Conservation (phyloP, 2,888 invertebrate species). For the Dynastes maya region DNA sequence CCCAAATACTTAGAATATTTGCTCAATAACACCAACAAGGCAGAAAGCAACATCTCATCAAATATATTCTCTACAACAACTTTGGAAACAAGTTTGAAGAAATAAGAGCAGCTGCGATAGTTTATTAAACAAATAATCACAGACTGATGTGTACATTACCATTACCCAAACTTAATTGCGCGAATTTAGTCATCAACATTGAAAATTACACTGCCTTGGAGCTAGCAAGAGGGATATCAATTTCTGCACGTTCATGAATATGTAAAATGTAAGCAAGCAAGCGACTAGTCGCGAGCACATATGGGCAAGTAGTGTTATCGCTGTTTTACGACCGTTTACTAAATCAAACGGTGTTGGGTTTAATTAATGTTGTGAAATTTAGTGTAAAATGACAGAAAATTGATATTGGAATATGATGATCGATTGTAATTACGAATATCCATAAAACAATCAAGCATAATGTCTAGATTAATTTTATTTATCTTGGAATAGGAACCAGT, state of each 20-base stretch:
- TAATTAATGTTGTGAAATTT: background rate
- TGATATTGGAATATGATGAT: too few species aligned
- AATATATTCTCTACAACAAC: background rate
- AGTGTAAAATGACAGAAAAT: too few species aligned
- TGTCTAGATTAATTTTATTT: too few species aligned
- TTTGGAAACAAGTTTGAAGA: background rate
- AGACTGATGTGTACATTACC: too few species aligned
- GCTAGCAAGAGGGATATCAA: background rate
- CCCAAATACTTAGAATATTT: background rate
- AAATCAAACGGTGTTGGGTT: background rate
- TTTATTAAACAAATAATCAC: too few species aligned
- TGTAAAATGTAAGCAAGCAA: conserved; percentile 4
- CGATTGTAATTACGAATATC: too few species aligned
- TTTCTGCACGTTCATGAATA: conserved; percentile 16
- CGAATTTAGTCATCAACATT: background rate
- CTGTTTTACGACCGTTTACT: conserved; percentile 5
- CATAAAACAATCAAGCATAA: too few species aligned
- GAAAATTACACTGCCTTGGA: background rate
- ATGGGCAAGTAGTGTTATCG: background rate
- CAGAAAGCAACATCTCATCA: too few species aligned
- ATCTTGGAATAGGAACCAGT: too few species aligned
- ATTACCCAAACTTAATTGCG: background rate
- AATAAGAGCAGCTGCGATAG: too few species aligned
- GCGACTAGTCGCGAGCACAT: background rate
- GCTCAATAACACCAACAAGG: too few species aligned